These are phyloP conservation scores for Sebastes steindachneri DNA, from an alignment of 2,797 vertebrate species.

Conservation along the genomic window DNA sequence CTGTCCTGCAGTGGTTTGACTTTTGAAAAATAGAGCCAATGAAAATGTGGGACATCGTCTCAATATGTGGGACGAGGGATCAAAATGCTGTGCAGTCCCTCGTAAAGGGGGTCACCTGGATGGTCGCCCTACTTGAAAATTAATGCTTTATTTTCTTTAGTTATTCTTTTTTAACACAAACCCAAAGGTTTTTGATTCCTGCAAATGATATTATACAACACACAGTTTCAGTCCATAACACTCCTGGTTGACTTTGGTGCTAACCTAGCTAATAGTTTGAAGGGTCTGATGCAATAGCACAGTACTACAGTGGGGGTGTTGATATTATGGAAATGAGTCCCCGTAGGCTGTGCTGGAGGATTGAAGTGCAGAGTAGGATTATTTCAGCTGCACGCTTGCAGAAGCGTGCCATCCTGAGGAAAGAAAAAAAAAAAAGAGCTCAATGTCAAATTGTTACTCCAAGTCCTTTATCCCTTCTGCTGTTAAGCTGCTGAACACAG, in stretches of 20 bases:
- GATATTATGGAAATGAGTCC: slow-evolving; percentile 68
- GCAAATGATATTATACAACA: not conserved
- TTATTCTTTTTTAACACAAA: not conserved
- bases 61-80: too few species aligned
- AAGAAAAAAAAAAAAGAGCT: slow-evolving; percentile 1
- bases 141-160: not conserved
- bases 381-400: slow-evolving; percentile 50
- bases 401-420: slow-evolving; percentile 13
- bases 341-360: slow-evolving; percentile 70
- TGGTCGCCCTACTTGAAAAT: not conserved
- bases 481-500: too few species aligned
- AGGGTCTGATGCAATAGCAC: slow-evolving; percentile 56
- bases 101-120: too few species aligned
- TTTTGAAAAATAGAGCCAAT: too few species aligned
- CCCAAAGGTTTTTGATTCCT: not conserved
- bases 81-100: too few species aligned
- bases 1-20: too few species aligned
- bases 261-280: slow-evolving; percentile 49
- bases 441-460: not conserved
- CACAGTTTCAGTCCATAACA: not conserved
- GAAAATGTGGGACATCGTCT: too few species aligned
- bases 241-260: slow-evolving; percentile 23
- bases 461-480: too few species aligned
- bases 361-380: slow-evolving; percentile 72
- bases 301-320: slow-evolving; percentile 64